A percentile compares a stretch with the other conserved stretches of the same genome.
phyloP scores from a whole-genome alignment of 2,113 vertebrate species.

The Bettongia penicillata region DNA sequence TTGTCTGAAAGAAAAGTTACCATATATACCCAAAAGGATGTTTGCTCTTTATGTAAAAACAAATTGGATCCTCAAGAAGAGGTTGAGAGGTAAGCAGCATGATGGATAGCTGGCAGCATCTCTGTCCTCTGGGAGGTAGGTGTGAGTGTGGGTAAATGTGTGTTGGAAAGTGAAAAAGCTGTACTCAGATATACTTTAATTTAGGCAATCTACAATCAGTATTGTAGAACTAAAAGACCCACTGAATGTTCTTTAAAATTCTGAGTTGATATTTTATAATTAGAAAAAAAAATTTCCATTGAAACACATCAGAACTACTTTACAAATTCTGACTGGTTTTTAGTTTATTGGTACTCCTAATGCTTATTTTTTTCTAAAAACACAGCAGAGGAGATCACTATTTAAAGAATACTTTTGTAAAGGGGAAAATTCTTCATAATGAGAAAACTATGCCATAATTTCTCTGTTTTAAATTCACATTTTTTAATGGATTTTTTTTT shows the following conservation, averaged over 20 bases:
- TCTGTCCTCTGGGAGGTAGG: neutral
- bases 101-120: neutral
- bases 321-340: neutral
- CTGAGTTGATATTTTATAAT: neutral
- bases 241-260: neutral
- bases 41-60: neutral
- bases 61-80: too few species aligned
- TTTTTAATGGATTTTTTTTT: constrained; percentile 28
- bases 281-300: neutral
- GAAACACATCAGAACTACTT: neutral
- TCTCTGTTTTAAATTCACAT: neutral
- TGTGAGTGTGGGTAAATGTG: neutral
- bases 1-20: neutral
- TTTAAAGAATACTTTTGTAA: too few species aligned
- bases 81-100: too few species aligned
- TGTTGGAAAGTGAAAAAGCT: too few species aligned
- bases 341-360: neutral
- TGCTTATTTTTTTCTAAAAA: constrained; percentile 21
- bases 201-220: neutral
- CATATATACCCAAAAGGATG: neutral
- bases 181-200: too few species aligned
- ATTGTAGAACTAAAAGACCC: neutral
- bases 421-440: constrained; percentile 5
- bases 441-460: neutral
- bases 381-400: neutral